These are phyloP conservation scores for Pristionchus mayeri DNA, from an alignment of 2,888 invertebrate species.

Conservation along the genomic window DNA sequence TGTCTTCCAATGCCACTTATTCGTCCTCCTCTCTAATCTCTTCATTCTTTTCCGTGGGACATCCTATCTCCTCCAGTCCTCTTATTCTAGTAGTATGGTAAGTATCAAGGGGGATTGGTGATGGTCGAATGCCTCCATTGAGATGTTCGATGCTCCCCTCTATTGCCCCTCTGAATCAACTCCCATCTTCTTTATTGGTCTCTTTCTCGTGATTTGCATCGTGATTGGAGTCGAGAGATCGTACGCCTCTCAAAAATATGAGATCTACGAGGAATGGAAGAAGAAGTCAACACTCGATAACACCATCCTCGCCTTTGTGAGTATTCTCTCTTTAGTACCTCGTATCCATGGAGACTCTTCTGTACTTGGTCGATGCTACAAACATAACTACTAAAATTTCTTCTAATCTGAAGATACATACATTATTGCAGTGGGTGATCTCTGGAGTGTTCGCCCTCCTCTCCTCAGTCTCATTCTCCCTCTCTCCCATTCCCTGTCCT, in stretches of 20 bases:
- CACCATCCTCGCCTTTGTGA: not conserved
- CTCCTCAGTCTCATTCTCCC: not conserved
- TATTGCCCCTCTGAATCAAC: not conserved
- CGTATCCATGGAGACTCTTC: no score
- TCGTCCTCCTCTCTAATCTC: not conserved
- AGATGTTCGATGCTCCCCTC: not conserved
- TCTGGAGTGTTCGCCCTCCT: not conserved
- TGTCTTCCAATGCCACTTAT: not conserved
- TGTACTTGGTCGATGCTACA: no score
- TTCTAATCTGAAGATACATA: no score
- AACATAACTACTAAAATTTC: no score
- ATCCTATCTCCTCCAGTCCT: not conserved
- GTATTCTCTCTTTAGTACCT: no score
- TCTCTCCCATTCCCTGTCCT: not conserved
- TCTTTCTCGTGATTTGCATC: not conserved
- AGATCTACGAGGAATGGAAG: not conserved
- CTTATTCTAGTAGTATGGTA: not conserved
- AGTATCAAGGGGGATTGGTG: conserved; percentile 8
- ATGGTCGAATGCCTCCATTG: conserved; percentile 8
- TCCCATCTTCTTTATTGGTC: not conserved
- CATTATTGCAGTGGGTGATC: not conserved
- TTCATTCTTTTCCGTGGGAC: conserved; percentile 11
- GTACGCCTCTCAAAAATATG: conserved; percentile 13
- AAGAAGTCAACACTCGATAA: not conserved
- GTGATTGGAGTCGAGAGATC: not conserved